phyloP scores from a whole-genome alignment of 2,113 vertebrate genomes.

The Epinephelus fuscoguttatus region DNA sequence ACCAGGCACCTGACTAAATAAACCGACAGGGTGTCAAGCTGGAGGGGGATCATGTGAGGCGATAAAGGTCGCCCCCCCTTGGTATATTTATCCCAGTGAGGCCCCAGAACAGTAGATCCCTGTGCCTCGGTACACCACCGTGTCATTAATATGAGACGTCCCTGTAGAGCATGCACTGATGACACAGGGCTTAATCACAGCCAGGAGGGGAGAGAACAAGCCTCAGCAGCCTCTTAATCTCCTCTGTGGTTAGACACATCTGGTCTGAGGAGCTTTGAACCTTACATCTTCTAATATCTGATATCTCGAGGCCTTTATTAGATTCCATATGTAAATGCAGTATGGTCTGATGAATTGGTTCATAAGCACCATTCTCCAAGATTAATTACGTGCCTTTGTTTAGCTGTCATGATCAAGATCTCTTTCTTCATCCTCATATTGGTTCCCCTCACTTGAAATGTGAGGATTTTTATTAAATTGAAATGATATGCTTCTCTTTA shows the following conservation, averaged over 20 bases:
- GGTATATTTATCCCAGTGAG: slow-evolving; percentile 53
- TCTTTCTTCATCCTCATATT: slow-evolving; percentile 35
- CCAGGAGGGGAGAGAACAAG: slow-evolving; percentile 77
- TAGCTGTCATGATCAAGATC: slow-evolving; percentile 35
- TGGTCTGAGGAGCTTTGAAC: slow-evolving; percentile 76
- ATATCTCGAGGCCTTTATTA: slow-evolving; percentile 71
- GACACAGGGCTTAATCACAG: slow-evolving; percentile 78
- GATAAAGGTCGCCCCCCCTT: slow-evolving; percentile 60
- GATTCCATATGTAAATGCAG: slow-evolving; percentile 75
- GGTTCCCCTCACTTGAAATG: slow-evolving; percentile 41
- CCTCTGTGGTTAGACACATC: slow-evolving; percentile 71
- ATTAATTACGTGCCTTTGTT: slow-evolving; percentile 71
- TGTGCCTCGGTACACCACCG: slow-evolving; percentile 33
- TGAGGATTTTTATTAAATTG: slow-evolving; percentile 29
- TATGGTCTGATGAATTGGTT: slow-evolving; percentile 74
- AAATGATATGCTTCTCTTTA: slow-evolving; percentile 15
- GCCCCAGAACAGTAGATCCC: slow-evolving; percentile 61
- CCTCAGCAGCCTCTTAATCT: slow-evolving; percentile 65
- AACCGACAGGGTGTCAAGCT: slow-evolving; percentile 65
- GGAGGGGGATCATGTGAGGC: slow-evolving; percentile 56
- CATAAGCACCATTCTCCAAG: slow-evolving; percentile 59
- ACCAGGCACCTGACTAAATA: slow-evolving; percentile 76
- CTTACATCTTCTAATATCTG: slow-evolving; percentile 72
- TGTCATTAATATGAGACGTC: slow-evolving; percentile 72
- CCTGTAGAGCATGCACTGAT: slow-evolving; percentile 60